phyloP scores from a whole-genome alignment of 2,888 invertebrate species.

The Emmelina monodactyla region DNA sequence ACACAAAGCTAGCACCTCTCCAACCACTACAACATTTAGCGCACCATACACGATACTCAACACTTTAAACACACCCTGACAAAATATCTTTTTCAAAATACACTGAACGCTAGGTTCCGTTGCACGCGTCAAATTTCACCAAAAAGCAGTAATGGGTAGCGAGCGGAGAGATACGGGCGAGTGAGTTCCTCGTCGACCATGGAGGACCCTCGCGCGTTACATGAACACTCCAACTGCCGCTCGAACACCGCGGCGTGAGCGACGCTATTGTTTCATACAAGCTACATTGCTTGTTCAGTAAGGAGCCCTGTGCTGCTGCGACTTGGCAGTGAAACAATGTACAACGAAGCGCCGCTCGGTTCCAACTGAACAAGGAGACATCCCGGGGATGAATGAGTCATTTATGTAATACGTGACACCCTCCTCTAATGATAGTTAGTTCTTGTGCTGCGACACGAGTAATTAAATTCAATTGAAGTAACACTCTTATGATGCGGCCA shows the following conservation, averaged over 20 bases:
- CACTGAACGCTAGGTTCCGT: not conserved
- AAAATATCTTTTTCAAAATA: not conserved
- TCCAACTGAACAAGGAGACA: not conserved
- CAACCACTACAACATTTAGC: too few species aligned
- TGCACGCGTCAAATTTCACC: not conserved
- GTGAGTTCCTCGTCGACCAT: constrained; percentile 12
- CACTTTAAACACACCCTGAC: not conserved
- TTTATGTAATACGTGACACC: constrained; percentile 18
- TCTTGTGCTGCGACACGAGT: too few species aligned
- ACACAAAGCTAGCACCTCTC: not conserved
- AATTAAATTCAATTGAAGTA: too few species aligned
- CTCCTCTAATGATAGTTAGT: too few species aligned
- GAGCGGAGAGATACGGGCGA: constrained; percentile 14
- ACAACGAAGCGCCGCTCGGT: constrained; percentile 12
- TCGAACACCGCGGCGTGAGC: not conserved
- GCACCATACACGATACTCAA: not conserved
- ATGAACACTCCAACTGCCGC: constrained; percentile 22
- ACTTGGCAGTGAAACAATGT: constrained; percentile 26
- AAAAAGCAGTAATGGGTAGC: constrained; percentile 16
- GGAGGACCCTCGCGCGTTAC: constrained; percentile 18
- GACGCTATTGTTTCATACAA: constrained; percentile 32
- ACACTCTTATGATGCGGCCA: too few species aligned
- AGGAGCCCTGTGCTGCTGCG: constrained; percentile 19
- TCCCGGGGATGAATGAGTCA: constrained; percentile 20
- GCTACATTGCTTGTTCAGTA: constrained; percentile 31